Conservation (phyloP, 2,113 vertebrate genomes). For the Climacteris rufus region DNA sequence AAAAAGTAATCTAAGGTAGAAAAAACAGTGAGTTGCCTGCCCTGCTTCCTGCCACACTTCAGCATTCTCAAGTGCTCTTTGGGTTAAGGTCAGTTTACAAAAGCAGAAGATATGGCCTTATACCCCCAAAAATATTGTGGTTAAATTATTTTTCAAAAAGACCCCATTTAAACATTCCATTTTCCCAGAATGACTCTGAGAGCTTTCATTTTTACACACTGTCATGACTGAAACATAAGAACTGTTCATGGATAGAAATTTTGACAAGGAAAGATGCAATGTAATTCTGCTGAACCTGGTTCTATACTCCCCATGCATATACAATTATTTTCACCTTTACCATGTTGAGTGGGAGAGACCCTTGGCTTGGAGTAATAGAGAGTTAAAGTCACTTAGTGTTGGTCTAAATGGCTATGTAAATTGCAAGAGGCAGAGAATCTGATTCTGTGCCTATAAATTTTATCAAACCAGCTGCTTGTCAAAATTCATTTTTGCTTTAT, state of each 20-base stretch:
- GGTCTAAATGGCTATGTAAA: conserved; percentile 33
- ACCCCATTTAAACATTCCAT: background rate
- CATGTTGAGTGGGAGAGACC: background rate
- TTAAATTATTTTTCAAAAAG: background rate
- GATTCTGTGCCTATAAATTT: conserved; percentile 13
- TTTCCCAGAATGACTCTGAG: background rate
- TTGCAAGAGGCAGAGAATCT: conserved; percentile 42
- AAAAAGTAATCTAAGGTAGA: background rate
- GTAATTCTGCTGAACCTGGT: background rate
- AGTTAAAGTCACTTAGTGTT: background rate
- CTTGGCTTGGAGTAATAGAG: background rate
- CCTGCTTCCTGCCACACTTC: background rate
- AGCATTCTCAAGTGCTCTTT: background rate
- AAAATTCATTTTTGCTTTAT: conserved; percentile 47
- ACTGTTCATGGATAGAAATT: background rate
- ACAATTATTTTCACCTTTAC: background rate
- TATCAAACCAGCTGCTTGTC: conserved; percentile 36
- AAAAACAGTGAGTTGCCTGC: background rate
- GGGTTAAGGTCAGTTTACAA: background rate
- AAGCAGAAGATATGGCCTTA: background rate
- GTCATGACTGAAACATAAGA: background rate
- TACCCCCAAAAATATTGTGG: background rate
- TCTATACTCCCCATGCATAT: background rate
- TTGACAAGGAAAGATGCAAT: background rate
- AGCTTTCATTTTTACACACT: background rate